These are phyloP conservation scores for Brachypodius melanocephalos DNA, from an alignment of 2,113 vertebrate species.

Conservation along the genomic window DNA sequence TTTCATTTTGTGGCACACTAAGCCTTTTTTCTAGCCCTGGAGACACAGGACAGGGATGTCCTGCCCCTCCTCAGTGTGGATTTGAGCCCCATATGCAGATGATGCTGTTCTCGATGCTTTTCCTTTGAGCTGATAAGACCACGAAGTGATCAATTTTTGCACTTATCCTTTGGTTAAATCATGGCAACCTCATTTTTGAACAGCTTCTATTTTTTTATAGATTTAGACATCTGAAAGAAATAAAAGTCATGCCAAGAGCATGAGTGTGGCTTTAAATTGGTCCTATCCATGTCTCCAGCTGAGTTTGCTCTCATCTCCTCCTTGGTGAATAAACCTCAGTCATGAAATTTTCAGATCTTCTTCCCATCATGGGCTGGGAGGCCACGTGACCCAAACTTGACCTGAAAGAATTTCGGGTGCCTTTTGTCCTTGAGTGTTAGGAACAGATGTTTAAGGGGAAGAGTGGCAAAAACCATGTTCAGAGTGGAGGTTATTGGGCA, in stretches of 20 bases:
- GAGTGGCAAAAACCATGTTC: neutral
- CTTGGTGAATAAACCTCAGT: neutral
- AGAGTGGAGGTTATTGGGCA: neutral
- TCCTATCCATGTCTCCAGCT: neutral
- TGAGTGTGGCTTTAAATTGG: neutral
- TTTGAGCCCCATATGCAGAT: neutral
- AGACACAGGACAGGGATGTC: neutral
- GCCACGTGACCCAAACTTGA: accelerated
- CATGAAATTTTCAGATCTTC: neutral
- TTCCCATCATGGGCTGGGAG: neutral
- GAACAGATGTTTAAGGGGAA: neutral
- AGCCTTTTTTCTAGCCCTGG: neutral
- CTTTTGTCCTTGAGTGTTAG: neutral
- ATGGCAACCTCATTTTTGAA: neutral
- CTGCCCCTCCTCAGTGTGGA: neutral
- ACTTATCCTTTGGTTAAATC: neutral
- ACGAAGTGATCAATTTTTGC: neutral
- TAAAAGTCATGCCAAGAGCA: neutral
- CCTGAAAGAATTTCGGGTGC: neutral
- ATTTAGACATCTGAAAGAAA: neutral
- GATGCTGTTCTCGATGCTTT: neutral
- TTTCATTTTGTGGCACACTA: neutral
- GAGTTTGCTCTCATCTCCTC: neutral
- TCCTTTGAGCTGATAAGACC: neutral
- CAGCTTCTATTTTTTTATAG: neutral